Base-by-base conservation (phyloP, 2,113 vertebrate genomes). In the Scortum barcoo region DNA sequence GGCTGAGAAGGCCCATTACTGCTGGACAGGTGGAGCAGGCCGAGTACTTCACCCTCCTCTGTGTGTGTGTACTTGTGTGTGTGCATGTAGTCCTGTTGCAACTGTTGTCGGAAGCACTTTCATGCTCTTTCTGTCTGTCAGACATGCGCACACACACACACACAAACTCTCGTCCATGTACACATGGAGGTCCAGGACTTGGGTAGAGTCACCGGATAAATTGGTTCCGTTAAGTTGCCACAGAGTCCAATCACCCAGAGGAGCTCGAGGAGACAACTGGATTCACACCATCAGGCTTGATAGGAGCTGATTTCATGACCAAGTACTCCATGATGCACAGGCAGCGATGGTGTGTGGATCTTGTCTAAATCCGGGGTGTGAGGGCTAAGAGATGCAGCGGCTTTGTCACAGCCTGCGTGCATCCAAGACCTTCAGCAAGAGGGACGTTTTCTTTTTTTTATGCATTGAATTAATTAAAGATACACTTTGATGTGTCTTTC, bases 1-100 rank as follows among this genome's bases (percentile, higher is more conserved):
- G 65, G 46, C 72, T 82, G 66, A 85, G 76, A 58, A 78, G 80
- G 72, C 67, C 89, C 81, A 91, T 91, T 89, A 91, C 81, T 33
- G 69, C 63, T 7, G 81, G 83, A 85, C 67, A 77, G 54, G 73
- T 30, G 56, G 67, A 77, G 67, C 19, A 57, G 67, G 54, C 70
- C 38, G 51, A 38, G 17, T 74, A 40, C 74, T 68, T 84, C 61
- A 74, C 38, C 54, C 33, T 42, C 16, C 33, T 66, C 22, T 53
- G 24, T 61, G 33, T 54, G 72, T 33, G 65, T 66, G 51, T 63
- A 4, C 44, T 36, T 72, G 33, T 26, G 68, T 71, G 36, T 26
- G 22, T 13, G 68, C 56, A 36, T 51, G 20, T 30, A 46, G 30
- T 57, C n/a, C 6, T 40, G 13, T 33, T 71, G 46, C 56, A 72